Percentiles rank a stretch among this genome's conserved stretches.
Conservation (phyloP, 2,888 invertebrate genomes). For the Drosophila mimica region DNA sequence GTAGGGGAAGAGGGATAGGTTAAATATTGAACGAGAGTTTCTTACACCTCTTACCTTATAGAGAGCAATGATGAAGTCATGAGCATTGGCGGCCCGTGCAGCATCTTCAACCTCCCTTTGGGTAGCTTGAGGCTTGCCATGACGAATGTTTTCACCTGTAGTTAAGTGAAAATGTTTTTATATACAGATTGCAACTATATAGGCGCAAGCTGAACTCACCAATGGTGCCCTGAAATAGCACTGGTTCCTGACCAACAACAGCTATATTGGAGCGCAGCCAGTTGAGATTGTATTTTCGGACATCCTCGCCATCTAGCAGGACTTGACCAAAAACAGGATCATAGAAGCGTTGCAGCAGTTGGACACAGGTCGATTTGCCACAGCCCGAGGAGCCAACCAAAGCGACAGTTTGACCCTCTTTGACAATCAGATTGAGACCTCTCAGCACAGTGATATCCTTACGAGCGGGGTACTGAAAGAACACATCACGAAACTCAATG, state of each 20-base stretch:
- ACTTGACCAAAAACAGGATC: slow-evolving; percentile 87
- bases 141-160: slow-evolving; percentile 87
- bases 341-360: slow-evolving; percentile 89
- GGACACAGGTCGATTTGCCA: slow-evolving; percentile 93
- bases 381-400: slow-evolving; percentile 91
- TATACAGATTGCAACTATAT: background rate
- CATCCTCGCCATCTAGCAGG: slow-evolving; percentile 87
- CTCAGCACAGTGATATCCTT: slow-evolving; percentile 89
- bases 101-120: slow-evolving; percentile 89
- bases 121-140: slow-evolving; percentile 90
- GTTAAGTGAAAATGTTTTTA: background rate
- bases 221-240: slow-evolving; percentile 92
- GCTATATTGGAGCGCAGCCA: slow-evolving; percentile 92
- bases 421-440: slow-evolving; percentile 87
- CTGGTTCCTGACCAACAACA: slow-evolving; percentile 94
- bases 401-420: slow-evolving; percentile 89
- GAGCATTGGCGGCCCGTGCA: slow-evolving; percentile 90
- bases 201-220: slow-evolving; percentile 42
- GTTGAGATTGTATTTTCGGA: slow-evolving; percentile 89
- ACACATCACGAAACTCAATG: slow-evolving; percentile 89
- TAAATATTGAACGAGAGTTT: background rate
- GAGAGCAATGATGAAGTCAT: slow-evolving; percentile 90
- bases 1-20: background rate
- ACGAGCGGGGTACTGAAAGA: slow-evolving; percentile 90
- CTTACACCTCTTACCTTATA: slow-evolving; percentile 86